Evolutionary conservation across 2,113 vertebrate genomes (phyloP), one percentile per base, ranked within the genome.

Genomic region (Crocuta crocuta): DNA sequence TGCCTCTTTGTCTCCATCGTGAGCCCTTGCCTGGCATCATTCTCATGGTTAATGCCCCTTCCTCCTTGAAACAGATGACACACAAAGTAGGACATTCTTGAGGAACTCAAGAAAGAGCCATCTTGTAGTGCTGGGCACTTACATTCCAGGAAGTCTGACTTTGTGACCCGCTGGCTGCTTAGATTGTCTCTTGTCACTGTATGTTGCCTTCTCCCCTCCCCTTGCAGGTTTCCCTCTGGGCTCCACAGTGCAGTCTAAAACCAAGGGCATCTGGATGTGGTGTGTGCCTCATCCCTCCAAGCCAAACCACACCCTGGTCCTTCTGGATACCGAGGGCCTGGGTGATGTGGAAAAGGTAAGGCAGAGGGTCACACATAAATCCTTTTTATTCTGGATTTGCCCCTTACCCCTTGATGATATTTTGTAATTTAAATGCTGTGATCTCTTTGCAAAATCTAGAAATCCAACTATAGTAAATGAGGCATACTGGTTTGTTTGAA

Each of bases 261-360:
- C 98, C 84, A 98, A 98, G 70, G 98, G 98, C 55, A 98, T 98
- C 97, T 98, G 98, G 98, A 98, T 98, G 96, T 98, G 97, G 97
- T 98, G 98, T 48, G 17, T 97, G 7, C 94, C 97, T 39, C 98
- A 98, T n/a, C 98, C 98, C 10, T 10, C 0, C 4, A 95, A 97
- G 28, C 65, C 28, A 4, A 50, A 95, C 19, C 97, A 96, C 23
- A 95, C 87, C 35, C 96, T 98, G 53, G 96, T 98, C 74, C 98
- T 98, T 90, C 88, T 98, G 94, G 98, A 98, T 15, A 98, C 98
- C 0, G 98, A 98, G 50, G 98, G 98, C 5, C 93, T 98, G 55
- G 98, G 98, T 0, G 98, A 98, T 55, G 95, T 98, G 50, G 98
- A 98, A 94, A 98, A 98, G 98, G 98, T 98, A 76, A 95, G 80